Percentiles rank a stretch among this genome's conserved stretches.
These are phyloP conservation scores for Mus musculus DNA, from an alignment of 2,113 vertebrate species.

Conservation along the genomic window GRCm39 chr8:77873501-77874000, in stretches of 20 bases:
- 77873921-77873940: neutral
- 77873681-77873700: neutral
- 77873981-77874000: accelerated
- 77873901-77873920: neutral
- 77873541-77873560: conserved; percentile 12
- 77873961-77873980: too few species aligned
- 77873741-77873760: neutral
- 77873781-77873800: neutral
- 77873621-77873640: neutral
- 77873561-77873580: conserved; percentile 26
- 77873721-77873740: neutral
- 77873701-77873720: neutral
- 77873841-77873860: neutral
- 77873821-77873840: neutral
- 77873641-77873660: neutral
- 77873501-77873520: neutral
- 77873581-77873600: neutral
- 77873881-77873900: neutral
- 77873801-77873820: neutral
- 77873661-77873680: neutral
- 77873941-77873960: accelerated
- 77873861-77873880: neutral
- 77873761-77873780: neutral
- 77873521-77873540: neutral
- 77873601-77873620: neutral